Evolutionary conservation across 2,113 vertebrate species (phyloP), one percentile per base, ranked within the genome.

Genomic region (Pycnonotus jocosus): DNA sequence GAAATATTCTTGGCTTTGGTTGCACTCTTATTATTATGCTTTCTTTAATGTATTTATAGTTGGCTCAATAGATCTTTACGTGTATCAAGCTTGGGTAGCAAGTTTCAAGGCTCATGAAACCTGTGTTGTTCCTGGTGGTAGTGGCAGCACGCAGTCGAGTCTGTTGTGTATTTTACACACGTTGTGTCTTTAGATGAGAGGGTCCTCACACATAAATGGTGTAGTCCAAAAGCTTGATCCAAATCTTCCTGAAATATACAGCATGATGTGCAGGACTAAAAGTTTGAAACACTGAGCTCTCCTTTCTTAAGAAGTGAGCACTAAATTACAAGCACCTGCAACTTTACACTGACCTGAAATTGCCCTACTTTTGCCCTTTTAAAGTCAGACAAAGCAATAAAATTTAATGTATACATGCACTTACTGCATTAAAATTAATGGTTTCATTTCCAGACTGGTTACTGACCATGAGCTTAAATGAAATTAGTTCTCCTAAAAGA

Each of bases 381-480:
- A 62, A 88, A 88, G 83, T 88, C 71, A 93, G 69, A 86, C 60
- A 86, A 90, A 95, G 93, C 92, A 88, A 86, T 95, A 96, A 94
- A 94, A 95, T 95, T 93, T 96, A 84, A 94, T 74, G 72, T 30
- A 35, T 70, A 62, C 15, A 5, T 88, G 56, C 82, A 60, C 60
- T 94, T 88, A 88, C 76, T 56, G 47, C 88, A 94, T 94, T 94
- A 95, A 93, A 96, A 88, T 86, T 77, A 95, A 93, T 90, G 64
- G 76, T 53, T 97, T 92, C 18, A 61, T 88, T 96, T 97, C 82
- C 93, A 96, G 72, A 81, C 64, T 83, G 56, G 80, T 94, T 94
- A 90, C n/a, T 90, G 69, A 92, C 51, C 76, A 38, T 38, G 48
- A 94, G 14, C 50, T 92, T 88, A 92, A 92, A 93, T 83, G 7